Base-by-base conservation (phyloP, 2,888 invertebrate species). In the Gisinianus flammeolus region DNA sequence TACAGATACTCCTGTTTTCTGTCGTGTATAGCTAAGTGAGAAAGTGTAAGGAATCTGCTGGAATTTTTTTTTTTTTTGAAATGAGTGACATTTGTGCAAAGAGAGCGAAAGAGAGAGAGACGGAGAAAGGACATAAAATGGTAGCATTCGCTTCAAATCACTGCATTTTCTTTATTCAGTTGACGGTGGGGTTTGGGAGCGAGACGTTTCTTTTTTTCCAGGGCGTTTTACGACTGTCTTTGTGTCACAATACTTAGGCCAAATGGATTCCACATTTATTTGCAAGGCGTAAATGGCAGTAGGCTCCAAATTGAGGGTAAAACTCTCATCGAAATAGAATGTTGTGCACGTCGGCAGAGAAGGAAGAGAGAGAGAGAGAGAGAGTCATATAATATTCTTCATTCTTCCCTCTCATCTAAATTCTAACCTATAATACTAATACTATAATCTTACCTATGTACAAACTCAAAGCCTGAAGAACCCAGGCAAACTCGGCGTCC, bases 71-170 rank as follows among this genome's bases (percentile, higher is more conserved):
- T 62, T 24, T 62, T 5, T 33, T n/a, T 67, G 66, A 71, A 76
- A 79, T 79, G 79, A 79, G 79, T 79, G 79, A 79, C 79, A 79
- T 79, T 79, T 79, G 79, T 75, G 67, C 70, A 44, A 70, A 69
- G 74, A 58, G 62, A 54, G 64, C 52, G 73, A 52, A 56, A 69
- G 71, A 19, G 56, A 54, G 54, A 56, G 58, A 28, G 10, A 12
- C 10, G 58, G 33, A 33, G 72, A 62, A 70, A 78, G 64, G 78
- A 74, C 78, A 75, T 78, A 78, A 78, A 78, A 78, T 52, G 64
- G 74, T 68, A 52, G 78, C 71, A 77, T 52, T 74, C 74, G 56
- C 78, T 78, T 73, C 69, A 69, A 78, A 74, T 78, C 78, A 77
- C 77, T 77, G 71, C 71, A 70, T 78, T 78, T 69, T 78, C 78